These are phyloP conservation scores for Steromphala cineraria DNA, from an alignment of 2,888 invertebrate species.

Conservation along the genomic window DNA sequence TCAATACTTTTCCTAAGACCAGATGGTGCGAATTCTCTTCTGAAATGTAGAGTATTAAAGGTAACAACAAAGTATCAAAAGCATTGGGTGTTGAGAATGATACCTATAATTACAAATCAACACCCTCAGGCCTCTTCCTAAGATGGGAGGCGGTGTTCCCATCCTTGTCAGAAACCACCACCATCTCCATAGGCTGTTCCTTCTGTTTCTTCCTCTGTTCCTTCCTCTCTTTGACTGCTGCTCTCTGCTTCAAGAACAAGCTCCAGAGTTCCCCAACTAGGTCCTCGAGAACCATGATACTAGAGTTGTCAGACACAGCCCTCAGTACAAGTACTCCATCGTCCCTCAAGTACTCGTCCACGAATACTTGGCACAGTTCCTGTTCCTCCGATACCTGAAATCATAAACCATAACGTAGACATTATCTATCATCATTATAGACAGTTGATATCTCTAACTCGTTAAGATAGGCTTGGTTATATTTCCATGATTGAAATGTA, in stretches of 20 bases:
- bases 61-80: too few relatives aligned
- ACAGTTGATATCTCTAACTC: too few relatives aligned
- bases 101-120: too few relatives aligned
- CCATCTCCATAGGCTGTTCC: neutral
- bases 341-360: conserved; percentile 17
- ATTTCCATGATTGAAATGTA: too few relatives aligned
- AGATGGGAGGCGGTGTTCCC: neutral
- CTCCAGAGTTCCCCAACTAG: conserved; percentile 20
- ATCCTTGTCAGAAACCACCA: neutral
- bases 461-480: too few relatives aligned
- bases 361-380: conserved; percentile 9
- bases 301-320: conserved; percentile 31
- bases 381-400: neutral
- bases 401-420: too few relatives aligned
- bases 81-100: too few relatives aligned
- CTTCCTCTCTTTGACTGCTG: neutral
- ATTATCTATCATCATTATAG: too few relatives aligned
- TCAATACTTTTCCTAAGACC: too few relatives aligned
- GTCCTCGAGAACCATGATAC: conserved; percentile 21
- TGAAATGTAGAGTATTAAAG: too few relatives aligned
- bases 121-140: neutral
- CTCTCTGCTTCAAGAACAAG: neutral
- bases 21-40: too few relatives aligned
- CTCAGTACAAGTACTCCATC: conserved; percentile 35
- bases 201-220: neutral